A percentile compares a stretch with the other conserved stretches of the same genome.
Conservation (phyloP, 35 echinoderm and acorn worm genomes). For the Anneissia japonica region DNA sequence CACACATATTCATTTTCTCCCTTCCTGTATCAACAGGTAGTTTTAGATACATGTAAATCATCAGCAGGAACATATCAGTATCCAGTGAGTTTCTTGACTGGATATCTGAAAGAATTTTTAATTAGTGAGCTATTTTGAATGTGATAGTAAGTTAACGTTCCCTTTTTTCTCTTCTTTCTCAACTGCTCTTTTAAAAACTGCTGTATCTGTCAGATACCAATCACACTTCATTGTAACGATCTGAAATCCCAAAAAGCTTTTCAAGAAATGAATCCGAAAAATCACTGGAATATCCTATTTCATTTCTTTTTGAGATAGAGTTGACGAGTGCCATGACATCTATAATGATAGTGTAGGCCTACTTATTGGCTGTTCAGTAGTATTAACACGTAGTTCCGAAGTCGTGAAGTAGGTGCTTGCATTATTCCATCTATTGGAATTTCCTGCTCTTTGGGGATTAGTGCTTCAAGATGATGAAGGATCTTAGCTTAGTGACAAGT, state of each 20-base stretch:
- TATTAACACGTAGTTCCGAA: neutral
- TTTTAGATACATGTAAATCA: neutral
- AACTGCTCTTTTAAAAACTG: conserved; percentile 9
- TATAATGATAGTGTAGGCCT: neutral
- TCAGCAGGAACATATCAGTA: neutral
- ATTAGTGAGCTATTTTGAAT: neutral
- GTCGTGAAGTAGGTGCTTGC: too few relatives aligned
- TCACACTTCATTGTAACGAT: conserved; percentile 1
- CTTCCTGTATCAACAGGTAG: neutral
- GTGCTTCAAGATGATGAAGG: conserved; percentile 1
- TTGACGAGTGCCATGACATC: conserved; percentile 2
- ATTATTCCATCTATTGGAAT: too few relatives aligned
- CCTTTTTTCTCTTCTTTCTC: conserved; percentile 15
- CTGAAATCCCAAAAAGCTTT: neutral
- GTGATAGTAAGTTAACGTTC: conserved; percentile 1
- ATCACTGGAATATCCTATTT: neutral
- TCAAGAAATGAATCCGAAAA: conserved; percentile 1
- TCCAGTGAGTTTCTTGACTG: neutral
- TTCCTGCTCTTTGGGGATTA: neutral
- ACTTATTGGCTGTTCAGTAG: neutral
- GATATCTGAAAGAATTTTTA: conserved; percentile 1
- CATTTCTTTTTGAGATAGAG: neutral
- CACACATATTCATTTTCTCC: neutral
- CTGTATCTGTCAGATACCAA: conserved; percentile 16
- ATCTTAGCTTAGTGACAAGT: neutral